These are phyloP conservation scores for Hydrolagus affinis DNA, from an alignment of 2,113 vertebrate genomes.

Conservation along the genomic window DNA sequence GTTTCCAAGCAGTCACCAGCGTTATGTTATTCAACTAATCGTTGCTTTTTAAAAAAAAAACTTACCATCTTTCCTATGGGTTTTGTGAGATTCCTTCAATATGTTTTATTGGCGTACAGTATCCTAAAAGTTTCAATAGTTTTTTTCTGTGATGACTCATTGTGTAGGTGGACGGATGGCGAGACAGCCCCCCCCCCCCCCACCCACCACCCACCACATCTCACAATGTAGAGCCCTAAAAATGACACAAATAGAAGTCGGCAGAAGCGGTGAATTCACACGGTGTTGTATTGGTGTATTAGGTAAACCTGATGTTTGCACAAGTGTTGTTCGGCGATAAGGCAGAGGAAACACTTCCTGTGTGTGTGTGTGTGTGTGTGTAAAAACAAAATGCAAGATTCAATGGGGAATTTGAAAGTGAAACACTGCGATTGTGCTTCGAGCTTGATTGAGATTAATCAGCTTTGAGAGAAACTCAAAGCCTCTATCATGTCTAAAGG, in stretches of 20 bases:
- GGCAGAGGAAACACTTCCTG: background rate
- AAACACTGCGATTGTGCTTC: background rate
- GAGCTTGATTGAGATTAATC: background rate
- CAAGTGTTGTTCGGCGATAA: background rate
- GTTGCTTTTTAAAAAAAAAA: slow-evolving; percentile 21
- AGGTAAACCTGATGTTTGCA: background rate
- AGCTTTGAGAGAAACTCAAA: background rate
- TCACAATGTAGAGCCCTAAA: background rate
- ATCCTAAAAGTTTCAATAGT: background rate
- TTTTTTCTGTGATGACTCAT: background rate
- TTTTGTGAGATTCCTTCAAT: slow-evolving; percentile 1
- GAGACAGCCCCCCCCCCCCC: no score
- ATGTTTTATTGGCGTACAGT: background rate
- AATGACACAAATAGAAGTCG: background rate
- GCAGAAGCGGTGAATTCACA: background rate
- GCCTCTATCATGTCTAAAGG: background rate
- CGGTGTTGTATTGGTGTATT: background rate
- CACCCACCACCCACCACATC: no score
- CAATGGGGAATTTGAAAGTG: background rate
- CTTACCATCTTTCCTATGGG: background rate
- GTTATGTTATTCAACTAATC: slow-evolving; percentile 21
- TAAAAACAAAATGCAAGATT: background rate
- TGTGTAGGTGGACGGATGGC: no score
- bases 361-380: background rate
- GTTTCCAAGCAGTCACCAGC: slow-evolving; percentile 16